Percentiles rank a stretch among this genome's conserved stretches.
Evolutionary conservation across 2,888 invertebrate species (phyloP).

Genomic region (Megamerina dolium): DNA sequence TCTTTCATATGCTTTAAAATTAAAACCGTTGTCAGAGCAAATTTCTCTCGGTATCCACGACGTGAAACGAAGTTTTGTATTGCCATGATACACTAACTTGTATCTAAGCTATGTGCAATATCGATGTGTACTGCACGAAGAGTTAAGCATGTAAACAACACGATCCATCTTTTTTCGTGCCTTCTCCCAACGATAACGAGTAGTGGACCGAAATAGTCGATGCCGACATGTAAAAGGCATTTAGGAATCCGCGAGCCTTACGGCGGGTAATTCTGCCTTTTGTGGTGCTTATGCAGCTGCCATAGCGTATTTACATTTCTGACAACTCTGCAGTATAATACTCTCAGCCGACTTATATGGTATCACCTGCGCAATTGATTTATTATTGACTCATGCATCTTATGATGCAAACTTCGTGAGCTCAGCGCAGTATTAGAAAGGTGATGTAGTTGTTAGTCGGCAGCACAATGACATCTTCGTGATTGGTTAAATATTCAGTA

Average conservation of each 20-base stretch:
- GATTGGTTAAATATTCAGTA: not conserved
- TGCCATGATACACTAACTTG: constrained; percentile 17
- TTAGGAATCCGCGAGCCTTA: constrained; percentile 16
- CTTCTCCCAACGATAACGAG: constrained; percentile 16
- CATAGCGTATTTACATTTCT: constrained; percentile 17
- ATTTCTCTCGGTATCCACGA: constrained; percentile 17
- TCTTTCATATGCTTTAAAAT: constrained; percentile 14
- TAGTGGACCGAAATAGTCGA: constrained; percentile 24
- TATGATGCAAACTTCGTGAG: constrained; percentile 10
- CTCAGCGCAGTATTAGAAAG: constrained; percentile 1
- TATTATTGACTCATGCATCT: constrained; percentile 8
- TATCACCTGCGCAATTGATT: no score
- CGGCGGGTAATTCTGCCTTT: constrained; percentile 18
- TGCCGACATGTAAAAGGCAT: constrained; percentile 20
- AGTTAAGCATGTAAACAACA: constrained; percentile 22
- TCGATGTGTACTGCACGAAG: constrained; percentile 20
- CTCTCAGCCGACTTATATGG: no score
- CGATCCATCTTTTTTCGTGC: constrained; percentile 22
- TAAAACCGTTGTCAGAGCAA: constrained; percentile 17
- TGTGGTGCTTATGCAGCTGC: constrained; percentile 15
- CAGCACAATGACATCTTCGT: no score
- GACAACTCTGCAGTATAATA: constrained; percentile 13
- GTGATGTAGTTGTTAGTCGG: not conserved
- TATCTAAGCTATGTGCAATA: constrained; percentile 17
- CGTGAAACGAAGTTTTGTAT: constrained; percentile 17